Evolutionary conservation across 2,888 invertebrate genomes (phyloP), one percentile per base, ranked within the genome.

Genomic region (Ochlodes sylvanus): DNA sequence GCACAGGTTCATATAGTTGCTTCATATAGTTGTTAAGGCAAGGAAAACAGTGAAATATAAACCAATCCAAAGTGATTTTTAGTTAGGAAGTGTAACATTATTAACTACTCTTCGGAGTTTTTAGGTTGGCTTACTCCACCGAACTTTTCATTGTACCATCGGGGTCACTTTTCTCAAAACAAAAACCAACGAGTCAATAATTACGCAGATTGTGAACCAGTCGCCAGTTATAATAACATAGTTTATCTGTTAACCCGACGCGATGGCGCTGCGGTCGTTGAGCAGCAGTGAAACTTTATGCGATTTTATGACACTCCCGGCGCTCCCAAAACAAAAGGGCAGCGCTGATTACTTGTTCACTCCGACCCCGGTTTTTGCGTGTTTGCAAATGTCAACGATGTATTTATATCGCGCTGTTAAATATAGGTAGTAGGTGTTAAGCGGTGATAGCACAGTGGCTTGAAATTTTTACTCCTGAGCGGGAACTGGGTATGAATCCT

Each of bases 241-340:
- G 38, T 57, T 65, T 15, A 65, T 21, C 50, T 58, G 50, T n/a
- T 64, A 44, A 57, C 57, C 9, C 17, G n/a, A 6, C 19, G 55
- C 27, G 27, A 27, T 27, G 27, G 27, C 27, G 27, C 15, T 19
- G 38, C 9, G 15, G 32, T 21, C 50, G 57, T 65, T 32, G 54
- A 44, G 32, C 19, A 54, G 60, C 42, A 60, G 66, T 54, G 66
- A 66, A 66, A 66, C 41, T 32, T 17, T 58, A 41, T 21, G n/a
- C 50, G 32, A 42, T 60, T 58, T 32, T 58, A 52, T n/a, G 66
- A 66, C 60, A 66, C 66, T 60, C 66, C 60, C 14, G 66, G 60
- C 66, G 60, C 66, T 52, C 66, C 66, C 60, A 41, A 60, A 58
- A 58, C 66, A 66, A 60, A 66, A 66, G 60, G 66, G 60, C 66